phyloP scores from a whole-genome alignment of 2,888 invertebrate genomes.

The Andrena praecox region DNA sequence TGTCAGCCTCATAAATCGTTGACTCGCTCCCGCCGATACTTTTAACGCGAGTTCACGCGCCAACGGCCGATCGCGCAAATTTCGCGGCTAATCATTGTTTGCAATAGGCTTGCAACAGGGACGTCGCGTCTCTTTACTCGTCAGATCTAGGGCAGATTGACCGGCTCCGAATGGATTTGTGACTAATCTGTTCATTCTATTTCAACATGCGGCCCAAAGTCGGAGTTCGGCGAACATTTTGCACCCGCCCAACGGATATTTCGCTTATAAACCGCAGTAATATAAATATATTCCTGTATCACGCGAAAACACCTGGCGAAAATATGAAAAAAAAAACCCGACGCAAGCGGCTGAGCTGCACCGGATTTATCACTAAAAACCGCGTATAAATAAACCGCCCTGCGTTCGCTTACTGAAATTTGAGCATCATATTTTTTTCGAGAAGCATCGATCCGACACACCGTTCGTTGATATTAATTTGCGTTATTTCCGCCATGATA shows the following conservation, averaged over 20 bases:
- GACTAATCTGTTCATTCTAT: too few relatives aligned
- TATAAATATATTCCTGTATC: background rate
- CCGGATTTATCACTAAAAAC: background rate
- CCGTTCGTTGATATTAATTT: constrained; percentile 5
- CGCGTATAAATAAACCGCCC: background rate
- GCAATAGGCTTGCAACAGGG: constrained; percentile 13
- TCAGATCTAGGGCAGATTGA: too few relatives aligned
- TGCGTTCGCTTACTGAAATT: background rate
- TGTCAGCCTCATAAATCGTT: constrained; percentile 55
- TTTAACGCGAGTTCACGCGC: constrained; percentile 13
- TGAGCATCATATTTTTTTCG: background rate
- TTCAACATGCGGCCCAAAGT: too few relatives aligned
- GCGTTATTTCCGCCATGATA: background rate
- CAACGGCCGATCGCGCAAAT: background rate
- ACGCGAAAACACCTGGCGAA: background rate
- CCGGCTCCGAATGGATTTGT: too few relatives aligned
- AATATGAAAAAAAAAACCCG: too few relatives aligned
- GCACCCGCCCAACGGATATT: background rate
- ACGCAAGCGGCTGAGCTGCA: constrained; percentile 7
- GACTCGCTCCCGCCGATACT: constrained; percentile 34
- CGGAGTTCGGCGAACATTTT: too few relatives aligned
- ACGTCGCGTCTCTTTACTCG: constrained; percentile 1
- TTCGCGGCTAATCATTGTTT: constrained; percentile 70
- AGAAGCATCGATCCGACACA: background rate
- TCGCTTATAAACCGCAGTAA: background rate